A percentile compares a stretch with the other conserved stretches of the same genome.
These are phyloP conservation scores for Ceriagrion tenellum DNA, from an alignment of 2,888 invertebrate species.

Conservation along the genomic window DNA sequence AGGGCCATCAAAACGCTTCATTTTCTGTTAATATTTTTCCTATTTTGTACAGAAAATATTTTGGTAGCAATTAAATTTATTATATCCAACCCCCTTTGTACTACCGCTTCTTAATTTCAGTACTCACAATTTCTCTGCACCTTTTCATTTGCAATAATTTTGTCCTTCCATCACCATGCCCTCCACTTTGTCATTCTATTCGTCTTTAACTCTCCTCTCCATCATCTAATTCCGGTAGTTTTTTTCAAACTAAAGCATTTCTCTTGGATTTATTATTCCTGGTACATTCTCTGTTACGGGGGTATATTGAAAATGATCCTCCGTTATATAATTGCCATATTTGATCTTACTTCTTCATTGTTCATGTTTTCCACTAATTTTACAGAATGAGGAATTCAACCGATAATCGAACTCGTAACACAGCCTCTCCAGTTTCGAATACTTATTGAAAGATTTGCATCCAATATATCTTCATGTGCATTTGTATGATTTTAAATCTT, in stretches of 20 bases:
- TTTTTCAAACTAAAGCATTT: neutral
- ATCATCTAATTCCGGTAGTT: neutral
- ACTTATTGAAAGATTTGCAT: neutral
- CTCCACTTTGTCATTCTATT: neutral
- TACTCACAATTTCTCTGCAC: neutral
- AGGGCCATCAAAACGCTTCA: too few species aligned
- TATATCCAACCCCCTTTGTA: neutral
- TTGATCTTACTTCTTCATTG: neutral
- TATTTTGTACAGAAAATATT: too few species aligned
- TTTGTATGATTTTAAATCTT: neutral
- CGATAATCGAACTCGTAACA: neutral
- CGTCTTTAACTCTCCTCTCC: neutral
- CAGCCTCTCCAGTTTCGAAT: neutral
- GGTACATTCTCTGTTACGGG: neutral
- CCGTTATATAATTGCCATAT: neutral
- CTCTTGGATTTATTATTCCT: neutral
- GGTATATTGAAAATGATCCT: neutral
- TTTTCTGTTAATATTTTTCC: too few species aligned
- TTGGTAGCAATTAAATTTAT: too few species aligned
- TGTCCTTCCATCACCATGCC: neutral
- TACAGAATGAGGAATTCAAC: neutral
- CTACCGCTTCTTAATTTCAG: neutral
- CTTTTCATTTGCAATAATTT: neutral
- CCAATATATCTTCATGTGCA: neutral
- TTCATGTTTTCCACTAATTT: constrained; percentile 18